A percentile compares a stretch with the other conserved stretches of the same genome.
These are phyloP conservation scores for Syndactyla subalaris DNA, from an alignment of 2,797 vertebrate genomes.

Conservation along the genomic window DNA sequence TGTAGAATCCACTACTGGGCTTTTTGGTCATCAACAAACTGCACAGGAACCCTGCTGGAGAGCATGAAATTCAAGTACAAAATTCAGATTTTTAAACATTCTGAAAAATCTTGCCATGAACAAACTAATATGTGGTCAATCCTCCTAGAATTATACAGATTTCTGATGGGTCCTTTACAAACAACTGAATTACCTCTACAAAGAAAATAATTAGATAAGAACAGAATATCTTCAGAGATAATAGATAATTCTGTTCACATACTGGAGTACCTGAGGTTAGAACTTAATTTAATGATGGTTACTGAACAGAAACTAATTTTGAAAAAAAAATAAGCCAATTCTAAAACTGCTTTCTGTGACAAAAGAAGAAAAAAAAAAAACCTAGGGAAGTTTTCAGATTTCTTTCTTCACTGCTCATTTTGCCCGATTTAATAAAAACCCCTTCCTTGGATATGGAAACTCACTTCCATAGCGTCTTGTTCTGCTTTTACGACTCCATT, in stretches of 20 bases:
- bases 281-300: not conserved
- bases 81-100: not conserved
- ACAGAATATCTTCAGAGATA: not conserved
- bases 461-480: not conserved
- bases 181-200: not conserved
- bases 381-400: not conserved
- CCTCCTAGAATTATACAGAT: not conserved
- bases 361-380: not conserved
- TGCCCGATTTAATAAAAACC: not conserved
- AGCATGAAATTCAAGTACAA: not conserved
- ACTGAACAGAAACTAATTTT: not conserved
- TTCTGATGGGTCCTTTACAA: not conserved
- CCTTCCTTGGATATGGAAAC: not conserved
- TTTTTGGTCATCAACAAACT: not conserved
- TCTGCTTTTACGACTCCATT: conserved; percentile 3
- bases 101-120: not conserved
- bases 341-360: not conserved
- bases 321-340: not conserved
- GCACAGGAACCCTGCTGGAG: not conserved
- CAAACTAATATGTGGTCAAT: not conserved
- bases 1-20: not conserved
- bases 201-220: not conserved
- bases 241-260: not conserved
- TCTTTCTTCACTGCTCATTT: not conserved
- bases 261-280: not conserved